A percentile compares a stretch with the other conserved stretches of the same genome.
Evolutionary conservation across 2,888 invertebrate genomes (phyloP).

Genomic region (Hymenopus coronatus): DNA sequence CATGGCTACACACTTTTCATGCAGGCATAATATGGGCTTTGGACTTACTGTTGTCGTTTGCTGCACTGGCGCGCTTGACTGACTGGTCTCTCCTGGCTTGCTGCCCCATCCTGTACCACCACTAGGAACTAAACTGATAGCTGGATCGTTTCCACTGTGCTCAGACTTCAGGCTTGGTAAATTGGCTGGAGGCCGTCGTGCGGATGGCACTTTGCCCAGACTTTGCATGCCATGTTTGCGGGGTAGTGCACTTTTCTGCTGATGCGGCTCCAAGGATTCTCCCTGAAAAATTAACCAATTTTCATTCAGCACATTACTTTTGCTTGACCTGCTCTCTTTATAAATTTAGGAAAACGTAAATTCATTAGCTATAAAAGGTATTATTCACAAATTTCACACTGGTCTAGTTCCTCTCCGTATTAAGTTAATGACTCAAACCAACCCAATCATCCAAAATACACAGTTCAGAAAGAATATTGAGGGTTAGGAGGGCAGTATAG

Average conservation of each 20-base stretch:
- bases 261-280: slow-evolving; percentile 82
- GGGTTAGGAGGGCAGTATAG: too few relatives aligned
- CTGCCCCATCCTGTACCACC: slow-evolving; percentile 79
- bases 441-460: too few relatives aligned
- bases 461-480: too few relatives aligned
- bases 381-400: too few relatives aligned
- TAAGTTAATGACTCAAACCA: too few relatives aligned
- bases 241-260: slow-evolving; percentile 83
- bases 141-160: slow-evolving; percentile 74
- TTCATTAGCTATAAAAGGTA: too few relatives aligned
- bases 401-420: too few relatives aligned
- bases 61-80: slow-evolving; percentile 23
- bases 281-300: slow-evolving; percentile 55
- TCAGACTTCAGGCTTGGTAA: slow-evolving; percentile 99
- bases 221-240: slow-evolving; percentile 99
- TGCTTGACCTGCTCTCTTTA: not conserved
- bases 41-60: slow-evolving; percentile 1
- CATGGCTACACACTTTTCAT: too few relatives aligned
- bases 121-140: slow-evolving; percentile 73
- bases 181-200: slow-evolving; percentile 97
- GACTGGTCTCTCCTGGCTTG: slow-evolving; percentile 52
- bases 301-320: not conserved
- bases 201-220: slow-evolving; percentile 98
- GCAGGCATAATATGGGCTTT: not conserved
- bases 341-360: too few relatives aligned